A percentile compares a stretch with the other conserved stretches of the same genome.
phyloP scores from a whole-genome alignment of 2,113 vertebrate genomes.

The Morone saxatilis region DNA sequence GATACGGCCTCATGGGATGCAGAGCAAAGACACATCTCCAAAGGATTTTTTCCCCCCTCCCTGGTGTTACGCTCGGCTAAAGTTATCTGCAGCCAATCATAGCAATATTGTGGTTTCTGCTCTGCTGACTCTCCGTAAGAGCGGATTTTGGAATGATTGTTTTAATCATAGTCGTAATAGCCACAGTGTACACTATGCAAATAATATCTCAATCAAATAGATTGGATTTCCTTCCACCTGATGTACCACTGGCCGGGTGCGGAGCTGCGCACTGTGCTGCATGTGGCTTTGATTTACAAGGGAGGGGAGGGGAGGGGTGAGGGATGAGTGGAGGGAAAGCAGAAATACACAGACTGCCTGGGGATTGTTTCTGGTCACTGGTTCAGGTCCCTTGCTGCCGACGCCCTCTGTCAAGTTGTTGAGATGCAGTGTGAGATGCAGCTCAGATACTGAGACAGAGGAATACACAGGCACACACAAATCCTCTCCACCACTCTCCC shows the following conservation, averaged over 20 bases:
- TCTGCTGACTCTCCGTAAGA: conserved; percentile 46
- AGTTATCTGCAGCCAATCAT: conserved; percentile 57
- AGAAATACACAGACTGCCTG: conserved; percentile 58
- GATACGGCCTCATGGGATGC: conserved; percentile 43
- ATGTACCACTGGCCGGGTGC: conserved; percentile 38
- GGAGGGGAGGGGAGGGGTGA: background rate
- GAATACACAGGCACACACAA: conserved; percentile 56
- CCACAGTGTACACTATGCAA: conserved; percentile 54
- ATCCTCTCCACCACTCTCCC: conserved; percentile 22
- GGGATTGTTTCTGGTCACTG: conserved; percentile 79
- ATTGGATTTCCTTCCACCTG: conserved; percentile 78
- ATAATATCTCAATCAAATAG: conserved; percentile 67
- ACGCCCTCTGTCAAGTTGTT: conserved; percentile 75
- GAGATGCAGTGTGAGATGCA: conserved; percentile 70
- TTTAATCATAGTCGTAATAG: conserved; percentile 69
- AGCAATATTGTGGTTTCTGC: conserved; percentile 44
- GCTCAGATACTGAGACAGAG: conserved; percentile 51
- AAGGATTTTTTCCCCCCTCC: background rate
- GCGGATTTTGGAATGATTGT: conserved; percentile 54
- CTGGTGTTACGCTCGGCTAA: conserved; percentile 31
- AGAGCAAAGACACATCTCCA: background rate
- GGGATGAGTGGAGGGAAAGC: conserved; percentile 33
- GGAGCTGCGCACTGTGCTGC: conserved; percentile 15
- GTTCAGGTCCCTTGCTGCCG: conserved; percentile 71
- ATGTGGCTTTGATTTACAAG: conserved; percentile 60